Base-by-base conservation (phyloP, 2,888 invertebrate species). In the Drosophila neotestacea region DNA sequence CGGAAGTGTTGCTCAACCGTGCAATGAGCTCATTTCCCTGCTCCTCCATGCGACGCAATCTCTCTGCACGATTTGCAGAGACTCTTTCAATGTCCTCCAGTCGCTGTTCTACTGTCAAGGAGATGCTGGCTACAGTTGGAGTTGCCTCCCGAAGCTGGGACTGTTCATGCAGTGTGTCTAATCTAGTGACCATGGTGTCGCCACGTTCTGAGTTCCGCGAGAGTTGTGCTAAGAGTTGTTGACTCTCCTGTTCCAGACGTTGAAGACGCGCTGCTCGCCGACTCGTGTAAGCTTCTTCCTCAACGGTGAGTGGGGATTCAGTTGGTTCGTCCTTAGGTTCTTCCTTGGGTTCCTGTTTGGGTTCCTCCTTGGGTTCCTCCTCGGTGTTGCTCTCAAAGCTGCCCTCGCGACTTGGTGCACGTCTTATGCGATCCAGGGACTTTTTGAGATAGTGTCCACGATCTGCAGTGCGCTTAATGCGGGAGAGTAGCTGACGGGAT, bases 161-260 rank as follows among this genome's bases (percentile, higher is more conserved):
- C 10, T 85, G 90, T 34, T 90, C 88, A 51, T 92, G 92, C 4
- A 92, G 72, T 0, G 84, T 85, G 64, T 92, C 92, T 41, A 92
- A 60, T 50, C 85, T 88, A 3, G 67, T 76, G 16, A 78, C 81
- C 7, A 92, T 52, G 1, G 61, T 73, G 2, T 84, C 86, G 0
- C 91, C 90, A 3, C 91, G 90, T 44, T 90, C 82, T 13, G 85
- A 76, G 38, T 90, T 91, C 34, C 79, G 79, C 0, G 91, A 71
- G 2, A 92, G 80, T 51, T 84, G 88, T 0, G 74, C 64, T 46
- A 96, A 94, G 11, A 97, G 93, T 75, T 95, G 94, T 79, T 95
- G 95, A 13, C 96, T 96, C 91, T 97, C 96, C 81, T 96, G 96
- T 92, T 97, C 97, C 56, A 98, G 93, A 50, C 95, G 92, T 90